A percentile compares a stretch with the other conserved stretches of the same genome.
Evolutionary conservation across 2,888 invertebrate species (phyloP).

Genomic region (Punctoribates punctum): DNA sequence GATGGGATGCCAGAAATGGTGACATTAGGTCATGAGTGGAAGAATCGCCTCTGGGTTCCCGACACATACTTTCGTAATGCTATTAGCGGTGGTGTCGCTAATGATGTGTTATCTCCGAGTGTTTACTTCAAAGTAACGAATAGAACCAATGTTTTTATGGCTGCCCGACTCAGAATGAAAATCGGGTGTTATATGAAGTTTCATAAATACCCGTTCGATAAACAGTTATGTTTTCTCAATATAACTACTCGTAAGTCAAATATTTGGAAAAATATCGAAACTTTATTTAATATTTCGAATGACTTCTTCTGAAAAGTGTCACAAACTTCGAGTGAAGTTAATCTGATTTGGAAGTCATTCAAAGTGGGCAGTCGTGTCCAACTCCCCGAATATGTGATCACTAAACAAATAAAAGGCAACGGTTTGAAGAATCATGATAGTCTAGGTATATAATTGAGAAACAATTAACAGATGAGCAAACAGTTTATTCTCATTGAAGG

Average conservation of each 20-base stretch:
- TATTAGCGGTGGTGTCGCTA: slow-evolving; percentile 43
- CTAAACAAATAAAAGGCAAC: neutral
- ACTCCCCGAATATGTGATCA: slow-evolving; percentile 31
- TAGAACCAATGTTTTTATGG: slow-evolving; percentile 38
- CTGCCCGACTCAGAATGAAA: slow-evolving; percentile 32
- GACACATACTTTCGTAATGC: slow-evolving; percentile 47
- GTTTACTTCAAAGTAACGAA: slow-evolving; percentile 32
- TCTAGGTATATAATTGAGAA: neutral
- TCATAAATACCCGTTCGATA: slow-evolving; percentile 38
- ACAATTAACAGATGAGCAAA: neutral
- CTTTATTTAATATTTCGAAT: neutral
- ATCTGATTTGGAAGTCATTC: slow-evolving; percentile 23
- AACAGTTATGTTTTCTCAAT: slow-evolving; percentile 35
- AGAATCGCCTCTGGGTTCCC: slow-evolving; percentile 46
- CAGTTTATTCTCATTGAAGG: slow-evolving; percentile 5
- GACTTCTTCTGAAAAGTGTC: slow-evolving; percentile 1
- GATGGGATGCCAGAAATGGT: neutral
- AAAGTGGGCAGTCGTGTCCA: slow-evolving; percentile 27
- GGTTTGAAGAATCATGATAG: neutral
- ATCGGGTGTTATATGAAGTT: slow-evolving; percentile 39
- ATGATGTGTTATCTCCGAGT: slow-evolving; percentile 32
- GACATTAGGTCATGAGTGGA: slow-evolving; percentile 39
- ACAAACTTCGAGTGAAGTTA: neutral
- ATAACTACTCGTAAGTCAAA: slow-evolving; percentile 30
- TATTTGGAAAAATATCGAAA: neutral